Base-by-base conservation (phyloP, 2,797 vertebrate genomes). In the Acropternis orthonyx region DNA sequence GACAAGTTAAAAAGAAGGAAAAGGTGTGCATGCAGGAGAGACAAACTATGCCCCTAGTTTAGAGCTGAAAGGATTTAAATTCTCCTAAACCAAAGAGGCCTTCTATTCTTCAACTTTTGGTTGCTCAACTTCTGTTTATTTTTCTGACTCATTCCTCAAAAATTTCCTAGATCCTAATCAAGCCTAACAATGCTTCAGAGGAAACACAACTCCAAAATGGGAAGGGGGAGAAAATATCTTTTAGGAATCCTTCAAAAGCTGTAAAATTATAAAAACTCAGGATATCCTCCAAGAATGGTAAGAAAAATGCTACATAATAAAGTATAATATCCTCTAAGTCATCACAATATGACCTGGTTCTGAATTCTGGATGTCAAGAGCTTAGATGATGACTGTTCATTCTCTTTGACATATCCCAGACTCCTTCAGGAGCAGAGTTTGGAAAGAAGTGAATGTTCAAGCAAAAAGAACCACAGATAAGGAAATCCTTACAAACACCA, bases 161-260 rank as follows among this genome's bases (percentile, higher is more conserved):
- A 87, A 44, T 41, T 87, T 89, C 91, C 75, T 71, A 89, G 74
- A 93, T 92, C 49, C 34, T 87, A 94, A 96, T 94, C 89, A 89
- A 85, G 48, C 10, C 18, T 66, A 92, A 95, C 77, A 89, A 87
- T 76, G 54, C 51, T 72, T 34, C 63, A 92, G 71, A 92, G 92
- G 67, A 95, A 96, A 52, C 10, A 4, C 34, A 92, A 48, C 13
- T 91, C 59, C 39, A 92, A 68, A 92, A 81, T 59, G 74, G 77
- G 48, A 87, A 92, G n/a, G 28, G 10, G 30, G 46, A 72, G 32
- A 91, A 86, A 93, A 48, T 51, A 37, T 84, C 76, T 54, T 51
- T 83, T 73, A 76, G 54, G 27, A 78, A 82, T 62, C 27, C 30
- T 86, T 84, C 43, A 68, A 43, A 76, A 78, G 18, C 13, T 24